Base-by-base conservation (phyloP, 2,797 vertebrate species). In the Poeciliopsis infans region DNA sequence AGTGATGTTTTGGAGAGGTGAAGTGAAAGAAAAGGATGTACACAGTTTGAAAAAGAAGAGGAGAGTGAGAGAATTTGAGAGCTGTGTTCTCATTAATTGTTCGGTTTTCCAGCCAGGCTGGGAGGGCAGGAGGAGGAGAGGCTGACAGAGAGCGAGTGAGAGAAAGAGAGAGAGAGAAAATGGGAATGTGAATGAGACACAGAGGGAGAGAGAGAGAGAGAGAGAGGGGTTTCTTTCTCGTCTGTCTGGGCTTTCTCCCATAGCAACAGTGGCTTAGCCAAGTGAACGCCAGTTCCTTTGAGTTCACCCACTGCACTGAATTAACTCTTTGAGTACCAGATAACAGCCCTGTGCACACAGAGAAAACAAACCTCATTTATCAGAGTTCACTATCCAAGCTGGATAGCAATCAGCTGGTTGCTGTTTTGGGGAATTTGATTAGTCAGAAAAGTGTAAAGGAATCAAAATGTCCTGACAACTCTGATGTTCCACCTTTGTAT, bases 231-330 rank as follows among this genome's bases (percentile, higher is more conserved):
- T 87, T 92, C 88, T 93, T 89, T 92, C 90, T 93, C 88, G 87
- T 93, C 91, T 93, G 92, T 91, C 94, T 95, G 94, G 93, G 94
- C 93, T 89, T 93, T 93, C 90, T 95, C 94, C 95, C 94, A 94
- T 96, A 94, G 95, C 95, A 96, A 96, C 95, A 95, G 93, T 81
- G 84, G 93, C 93, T 92, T 92, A 95, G 94, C 89, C 90, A 90
- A 91, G 92, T 94, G 94, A 95, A 93, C 86, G 89, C 91, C 88
- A 86, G 92, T 93, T 94, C 92, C 88, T 94, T 88, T 93, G 92
- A 93, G 92, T 93, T 93, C 87, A 95, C 89, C 92, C 92, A 85
- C 90, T 93, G 92, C 90, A 90, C 85, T 85, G 76, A 83, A 66
- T 95, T 94, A 96, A 95, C 91, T 90, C 91, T 87, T 93, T 89